Evolutionary conservation across 2,888 invertebrate species (phyloP).

Genomic region (Volucella inflata): DNA sequence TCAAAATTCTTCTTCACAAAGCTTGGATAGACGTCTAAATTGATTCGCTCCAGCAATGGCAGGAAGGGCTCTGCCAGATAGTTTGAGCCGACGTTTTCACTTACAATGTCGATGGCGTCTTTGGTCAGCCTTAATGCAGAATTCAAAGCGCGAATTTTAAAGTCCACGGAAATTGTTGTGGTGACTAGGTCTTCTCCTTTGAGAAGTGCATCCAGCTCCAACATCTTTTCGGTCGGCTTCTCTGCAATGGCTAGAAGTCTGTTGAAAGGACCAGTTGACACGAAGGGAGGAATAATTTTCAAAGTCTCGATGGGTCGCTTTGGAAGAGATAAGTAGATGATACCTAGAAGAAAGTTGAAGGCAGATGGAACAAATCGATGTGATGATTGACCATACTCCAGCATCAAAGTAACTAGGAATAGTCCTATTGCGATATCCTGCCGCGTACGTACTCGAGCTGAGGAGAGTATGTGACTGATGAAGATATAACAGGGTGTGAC

Average conservation of each 20-base stretch:
- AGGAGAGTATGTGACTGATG: slow-evolving; percentile 90
- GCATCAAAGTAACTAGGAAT: slow-evolving; percentile 88
- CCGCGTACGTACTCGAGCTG: slow-evolving; percentile 86
- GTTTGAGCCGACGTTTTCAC: slow-evolving; percentile 79
- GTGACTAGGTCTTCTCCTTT: slow-evolving; percentile 86
- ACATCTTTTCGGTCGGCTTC: slow-evolving; percentile 83
- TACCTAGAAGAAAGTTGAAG: slow-evolving; percentile 90
- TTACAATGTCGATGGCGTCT: slow-evolving; percentile 85
- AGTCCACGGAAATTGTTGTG: slow-evolving; percentile 85
- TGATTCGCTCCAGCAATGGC: slow-evolving; percentile 85
- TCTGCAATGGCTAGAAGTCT: slow-evolving; percentile 86
- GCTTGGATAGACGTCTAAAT: slow-evolving; percentile 87
- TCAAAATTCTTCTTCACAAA: slow-evolving; percentile 84
- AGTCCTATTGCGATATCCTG: slow-evolving; percentile 91
- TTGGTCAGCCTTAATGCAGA: slow-evolving; percentile 85
- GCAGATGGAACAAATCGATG: slow-evolving; percentile 92
- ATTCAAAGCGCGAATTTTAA: slow-evolving; percentile 87
- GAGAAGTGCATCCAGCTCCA: slow-evolving; percentile 77
- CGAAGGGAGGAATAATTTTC: slow-evolving; percentile 89
- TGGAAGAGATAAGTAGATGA: slow-evolving; percentile 89
- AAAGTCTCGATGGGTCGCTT: slow-evolving; percentile 86
- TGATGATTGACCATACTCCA: slow-evolving; percentile 92
- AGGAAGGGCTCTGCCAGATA: slow-evolving; percentile 85
- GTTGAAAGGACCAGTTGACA: slow-evolving; percentile 84
- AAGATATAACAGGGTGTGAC: slow-evolving; percentile 94